Conservation (phyloP, 2,113 vertebrate species). For the Thunnus maccoyii region DNA sequence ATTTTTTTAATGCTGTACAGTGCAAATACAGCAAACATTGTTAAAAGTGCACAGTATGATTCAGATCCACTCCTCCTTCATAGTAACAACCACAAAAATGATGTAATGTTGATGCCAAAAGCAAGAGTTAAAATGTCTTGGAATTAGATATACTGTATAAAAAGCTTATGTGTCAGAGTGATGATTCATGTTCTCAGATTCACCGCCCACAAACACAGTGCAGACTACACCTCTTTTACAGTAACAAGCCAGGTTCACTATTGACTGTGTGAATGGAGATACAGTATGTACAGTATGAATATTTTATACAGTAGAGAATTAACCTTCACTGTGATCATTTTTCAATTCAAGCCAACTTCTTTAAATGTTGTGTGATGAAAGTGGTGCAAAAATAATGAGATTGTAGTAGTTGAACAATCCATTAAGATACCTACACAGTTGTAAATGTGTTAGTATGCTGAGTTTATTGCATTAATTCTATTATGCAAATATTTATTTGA, state of each 20-base stretch:
- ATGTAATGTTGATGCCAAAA: constrained; percentile 13
- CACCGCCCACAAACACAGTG: constrained; percentile 59
- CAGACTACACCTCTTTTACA: constrained; percentile 27
- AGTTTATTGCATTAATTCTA: constrained; percentile 29
- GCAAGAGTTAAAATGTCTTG: constrained; percentile 15
- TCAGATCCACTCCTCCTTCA: constrained; percentile 12
- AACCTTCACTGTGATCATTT: background rate
- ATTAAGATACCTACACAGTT: background rate
- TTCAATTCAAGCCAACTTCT: background rate
- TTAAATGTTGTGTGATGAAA: background rate
- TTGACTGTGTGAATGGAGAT: background rate
- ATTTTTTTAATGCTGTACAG: background rate
- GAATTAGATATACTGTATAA: constrained; percentile 15
- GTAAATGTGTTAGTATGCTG: background rate
- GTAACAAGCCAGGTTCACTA: background rate
- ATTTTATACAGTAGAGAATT: background rate
- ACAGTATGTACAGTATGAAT: background rate
- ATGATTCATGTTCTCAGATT: constrained; percentile 63
- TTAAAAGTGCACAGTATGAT: background rate
- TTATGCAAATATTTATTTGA: background rate
- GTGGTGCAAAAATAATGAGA: no score
- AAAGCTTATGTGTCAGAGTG: constrained; percentile 48
- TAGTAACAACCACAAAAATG: constrained; percentile 18
- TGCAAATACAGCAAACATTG: background rate
- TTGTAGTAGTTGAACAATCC: background rate